Conservation (phyloP, 2,888 invertebrate species). For the Octodonta nipae region DNA sequence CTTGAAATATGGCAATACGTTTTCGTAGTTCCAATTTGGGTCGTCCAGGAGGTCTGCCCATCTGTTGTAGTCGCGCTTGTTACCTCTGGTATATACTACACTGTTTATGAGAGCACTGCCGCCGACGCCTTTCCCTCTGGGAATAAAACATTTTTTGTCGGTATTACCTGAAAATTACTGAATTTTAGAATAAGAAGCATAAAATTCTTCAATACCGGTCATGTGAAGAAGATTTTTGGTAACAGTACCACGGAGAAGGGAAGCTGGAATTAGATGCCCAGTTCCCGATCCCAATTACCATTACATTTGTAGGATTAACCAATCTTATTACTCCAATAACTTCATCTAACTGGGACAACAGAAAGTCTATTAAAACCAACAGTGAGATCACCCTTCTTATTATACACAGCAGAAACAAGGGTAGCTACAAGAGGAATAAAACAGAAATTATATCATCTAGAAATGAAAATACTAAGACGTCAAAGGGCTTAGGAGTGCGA, state of each 20-base stretch:
- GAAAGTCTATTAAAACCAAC: neutral
- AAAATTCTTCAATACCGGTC: too few relatives aligned
- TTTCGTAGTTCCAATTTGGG: constrained; percentile 40
- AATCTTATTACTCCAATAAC: too few relatives aligned
- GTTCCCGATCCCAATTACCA: too few relatives aligned
- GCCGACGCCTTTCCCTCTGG: constrained; percentile 39
- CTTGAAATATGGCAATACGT: constrained; percentile 37
- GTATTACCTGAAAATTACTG: constrained; percentile 21
- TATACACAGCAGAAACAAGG: neutral
- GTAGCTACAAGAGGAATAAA: neutral
- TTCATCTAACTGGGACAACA: too few relatives aligned
- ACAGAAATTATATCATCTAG: neutral
- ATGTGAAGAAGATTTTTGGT: too few relatives aligned
- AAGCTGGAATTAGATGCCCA: too few relatives aligned
- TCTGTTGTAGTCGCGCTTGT: constrained; percentile 34
- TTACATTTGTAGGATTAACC: too few relatives aligned
- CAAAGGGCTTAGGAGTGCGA: neutral
- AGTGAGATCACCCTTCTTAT: neutral
- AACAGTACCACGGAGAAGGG: too few relatives aligned
- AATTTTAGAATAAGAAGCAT: too few relatives aligned
- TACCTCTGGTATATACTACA: constrained; percentile 39
- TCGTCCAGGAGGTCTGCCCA: constrained; percentile 32
- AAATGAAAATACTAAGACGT: neutral
- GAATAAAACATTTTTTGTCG: constrained; percentile 25
- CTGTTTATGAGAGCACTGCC: constrained; percentile 38